These are phyloP conservation scores for Echinometra lucunter DNA, from an alignment of 53 echinoderm and acorn worm genomes.

Conservation along the genomic window DNA sequence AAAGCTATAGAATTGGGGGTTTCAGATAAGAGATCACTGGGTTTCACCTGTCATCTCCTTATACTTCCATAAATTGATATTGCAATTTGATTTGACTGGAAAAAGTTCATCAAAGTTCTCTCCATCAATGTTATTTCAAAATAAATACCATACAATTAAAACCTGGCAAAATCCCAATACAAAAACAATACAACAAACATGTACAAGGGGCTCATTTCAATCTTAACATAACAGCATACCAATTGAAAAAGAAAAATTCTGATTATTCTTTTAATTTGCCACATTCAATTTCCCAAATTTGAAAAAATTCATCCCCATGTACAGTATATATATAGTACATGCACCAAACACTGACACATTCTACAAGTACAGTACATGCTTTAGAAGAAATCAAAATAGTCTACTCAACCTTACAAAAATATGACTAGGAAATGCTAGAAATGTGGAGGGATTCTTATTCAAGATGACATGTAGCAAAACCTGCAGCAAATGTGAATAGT, in stretches of 20 bases:
- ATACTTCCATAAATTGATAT: background rate
- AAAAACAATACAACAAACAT: background rate
- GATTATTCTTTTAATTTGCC: background rate
- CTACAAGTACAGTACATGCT: background rate
- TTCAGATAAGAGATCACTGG: background rate
- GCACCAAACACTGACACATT: background rate
- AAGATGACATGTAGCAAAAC: background rate
- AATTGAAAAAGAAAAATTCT: background rate
- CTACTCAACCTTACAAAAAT: background rate
- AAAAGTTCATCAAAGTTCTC: background rate
- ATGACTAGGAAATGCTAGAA: background rate
- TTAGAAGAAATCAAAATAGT: background rate
- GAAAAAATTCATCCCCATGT: background rate
- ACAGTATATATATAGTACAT: background rate
- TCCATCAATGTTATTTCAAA: too few species aligned
- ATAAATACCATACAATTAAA: background rate
- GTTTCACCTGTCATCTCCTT: background rate
- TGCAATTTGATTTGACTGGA: background rate
- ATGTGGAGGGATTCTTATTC: background rate
- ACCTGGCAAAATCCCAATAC: background rate
- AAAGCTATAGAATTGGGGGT: background rate
- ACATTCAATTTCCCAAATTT: background rate
- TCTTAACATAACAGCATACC: background rate
- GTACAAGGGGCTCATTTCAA: background rate
- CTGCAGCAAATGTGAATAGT: background rate